Evolutionary conservation across 2,888 invertebrate genomes (phyloP), one percentile per base, ranked within the genome.

Genomic region (Luperina testacea): DNA sequence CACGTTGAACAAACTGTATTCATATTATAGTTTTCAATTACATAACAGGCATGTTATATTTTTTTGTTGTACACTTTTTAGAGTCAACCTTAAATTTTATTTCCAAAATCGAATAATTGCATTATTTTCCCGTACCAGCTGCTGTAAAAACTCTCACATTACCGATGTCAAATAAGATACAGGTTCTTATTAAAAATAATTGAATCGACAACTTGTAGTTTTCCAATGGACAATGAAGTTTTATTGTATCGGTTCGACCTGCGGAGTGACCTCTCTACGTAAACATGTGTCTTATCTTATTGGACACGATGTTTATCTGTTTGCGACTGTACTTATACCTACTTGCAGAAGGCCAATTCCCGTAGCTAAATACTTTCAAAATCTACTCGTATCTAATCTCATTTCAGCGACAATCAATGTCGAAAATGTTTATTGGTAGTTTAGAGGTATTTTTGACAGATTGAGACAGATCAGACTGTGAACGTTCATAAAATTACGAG

Each of bases 241-340:
- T 69, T 65, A 71, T 80, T 74, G n/a, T 68, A 83, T 83, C 15
- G 15, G 42, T 72, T 77, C 83, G 76, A 77, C 71, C 80, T 32
- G 20, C 45, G 53, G 48, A 38, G 24, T 75, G 68, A 83, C 80
- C 80, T 83, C 59, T 45, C n/a, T 51, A 15, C 24, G 57, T 63
- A 73, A 67, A 61, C 72, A 71, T 51, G 24, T 67, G 75, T 71
- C 53, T 77, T 61, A 63, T 71, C 53, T 77, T 61, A 63, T 76
- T 81, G 32, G 9, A 72, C 24, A 45, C 24, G 27, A 24, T 71
- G 2, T 73, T 73, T 59, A 24, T 69, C 59, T 75, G 53, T 72
- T 17, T 24, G 57, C 9, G 38, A 74, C 24, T 72, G 64, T 72
- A 61, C 48, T 5, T 27, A 17, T 38, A n/a, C n/a, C 24, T 53